Conservation (phyloP, 2,888 invertebrate genomes). For the Pterostichus madidus region DNA sequence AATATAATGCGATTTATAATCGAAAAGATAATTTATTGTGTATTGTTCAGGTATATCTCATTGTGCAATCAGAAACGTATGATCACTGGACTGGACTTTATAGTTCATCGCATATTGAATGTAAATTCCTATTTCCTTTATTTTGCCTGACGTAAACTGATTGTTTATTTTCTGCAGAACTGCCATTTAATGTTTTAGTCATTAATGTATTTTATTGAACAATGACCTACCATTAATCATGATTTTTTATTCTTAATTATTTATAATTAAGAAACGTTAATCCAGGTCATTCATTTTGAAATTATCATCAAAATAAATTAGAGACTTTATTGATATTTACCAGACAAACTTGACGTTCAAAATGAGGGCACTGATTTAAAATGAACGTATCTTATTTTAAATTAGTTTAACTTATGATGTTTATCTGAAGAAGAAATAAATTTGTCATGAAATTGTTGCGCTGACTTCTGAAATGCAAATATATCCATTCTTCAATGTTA, state of each 20-base stretch:
- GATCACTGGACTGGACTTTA: slow-evolving; percentile 48
- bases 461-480: slow-evolving; percentile 17
- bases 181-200: background rate
- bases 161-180: background rate
- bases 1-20: slow-evolving; percentile 14
- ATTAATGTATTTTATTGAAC: slow-evolving; percentile 5
- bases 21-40: slow-evolving; percentile 2
- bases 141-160: slow-evolving; percentile 2
- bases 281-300: slow-evolving; percentile 9
- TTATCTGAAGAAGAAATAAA: slow-evolving; percentile 28
- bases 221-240: slow-evolving; percentile 7
- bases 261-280: slow-evolving; percentile 8
- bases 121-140: slow-evolving; percentile 20
- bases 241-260: slow-evolving; percentile 17
- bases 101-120: slow-evolving; percentile 25
- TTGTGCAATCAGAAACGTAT: slow-evolving; percentile 1
- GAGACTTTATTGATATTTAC: slow-evolving; percentile 11
- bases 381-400: slow-evolving; percentile 20
- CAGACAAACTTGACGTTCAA: slow-evolving; percentile 2
- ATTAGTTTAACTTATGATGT: slow-evolving; percentile 38
- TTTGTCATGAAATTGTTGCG: slow-evolving; percentile 15
- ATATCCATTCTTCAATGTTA: slow-evolving; percentile 22
- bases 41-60: background rate
- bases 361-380: background rate
- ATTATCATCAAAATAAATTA: slow-evolving; percentile 6